Conservation (phyloP, 2,888 invertebrate species). For the Sarcophaga variegata region DNA sequence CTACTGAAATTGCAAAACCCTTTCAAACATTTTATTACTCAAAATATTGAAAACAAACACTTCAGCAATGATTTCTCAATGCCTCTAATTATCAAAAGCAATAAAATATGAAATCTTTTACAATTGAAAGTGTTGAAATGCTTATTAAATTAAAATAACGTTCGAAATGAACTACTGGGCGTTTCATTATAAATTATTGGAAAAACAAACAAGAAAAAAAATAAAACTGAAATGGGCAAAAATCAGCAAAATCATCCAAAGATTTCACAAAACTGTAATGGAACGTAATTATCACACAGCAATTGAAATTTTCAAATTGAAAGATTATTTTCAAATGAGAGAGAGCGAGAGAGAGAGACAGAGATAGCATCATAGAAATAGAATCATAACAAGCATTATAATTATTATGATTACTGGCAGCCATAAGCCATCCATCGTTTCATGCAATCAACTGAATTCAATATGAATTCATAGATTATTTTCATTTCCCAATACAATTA, state of each 20-base stretch:
- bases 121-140: not conserved
- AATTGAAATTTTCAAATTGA: not conserved
- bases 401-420: not conserved
- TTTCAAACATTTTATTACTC: too few relatives aligned
- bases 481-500: not conserved
- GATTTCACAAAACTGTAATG: slow-evolving; percentile 10
- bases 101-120: not conserved
- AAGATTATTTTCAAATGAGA: not conserved
- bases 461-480: too few relatives aligned
- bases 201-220: not conserved
- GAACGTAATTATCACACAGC: not conserved
- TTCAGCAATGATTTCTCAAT: too few relatives aligned
- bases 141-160: not conserved
- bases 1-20: too few relatives aligned
- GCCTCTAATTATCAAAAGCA: too few relatives aligned
- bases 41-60: too few relatives aligned
- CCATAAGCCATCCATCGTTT: too few relatives aligned
- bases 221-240: not conserved
- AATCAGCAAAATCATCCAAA: slow-evolving; percentile 5
- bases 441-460: too few relatives aligned
- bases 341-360: not conserved
- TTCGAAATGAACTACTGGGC: not conserved
- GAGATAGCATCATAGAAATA: not conserved
- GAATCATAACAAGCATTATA: not conserved
- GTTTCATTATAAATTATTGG: not conserved